A percentile compares a stretch with the other conserved stretches of the same genome.
phyloP scores from a whole-genome alignment of 2,797 vertebrate genomes.

The Champsocephalus esox region DNA sequence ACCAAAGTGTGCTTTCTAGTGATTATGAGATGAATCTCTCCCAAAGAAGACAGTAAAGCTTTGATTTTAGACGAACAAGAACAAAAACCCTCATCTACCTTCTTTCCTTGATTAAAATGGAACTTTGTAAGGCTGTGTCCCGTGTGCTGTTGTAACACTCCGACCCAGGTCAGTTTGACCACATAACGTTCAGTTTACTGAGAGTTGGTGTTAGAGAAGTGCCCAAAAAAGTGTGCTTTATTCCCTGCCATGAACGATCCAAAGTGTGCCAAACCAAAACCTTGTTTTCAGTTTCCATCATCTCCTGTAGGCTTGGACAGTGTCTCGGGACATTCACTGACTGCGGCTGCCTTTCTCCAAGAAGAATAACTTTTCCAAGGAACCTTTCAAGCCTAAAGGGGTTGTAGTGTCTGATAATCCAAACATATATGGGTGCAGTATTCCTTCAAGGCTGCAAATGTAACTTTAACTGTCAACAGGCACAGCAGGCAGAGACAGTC shows the following conservation, averaged over 20 bases:
- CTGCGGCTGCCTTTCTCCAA: neutral
- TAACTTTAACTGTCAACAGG: constrained; percentile 10
- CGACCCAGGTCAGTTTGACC: constrained; percentile 32
- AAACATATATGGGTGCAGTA: constrained; percentile 23
- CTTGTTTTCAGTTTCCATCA: constrained; percentile 1
- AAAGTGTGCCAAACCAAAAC: neutral
- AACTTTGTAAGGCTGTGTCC: constrained; percentile 23
- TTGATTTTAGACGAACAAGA: constrained; percentile 61
- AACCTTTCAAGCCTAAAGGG: constrained; percentile 14
- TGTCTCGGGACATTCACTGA: neutral
- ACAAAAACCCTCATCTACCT: constrained; percentile 44
- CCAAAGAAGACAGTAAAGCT: constrained; percentile 35
- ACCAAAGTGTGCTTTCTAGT: constrained; percentile 54
- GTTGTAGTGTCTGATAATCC: constrained; percentile 14
- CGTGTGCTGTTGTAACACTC: constrained; percentile 16
- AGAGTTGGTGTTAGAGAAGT: constrained; percentile 1
- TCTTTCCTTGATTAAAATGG: constrained; percentile 45
- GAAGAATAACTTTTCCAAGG: constrained; percentile 9
- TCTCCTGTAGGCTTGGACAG: neutral
- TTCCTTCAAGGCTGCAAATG: constrained; percentile 17
- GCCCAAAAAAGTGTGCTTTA: neutral
- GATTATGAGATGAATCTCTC: constrained; percentile 41
- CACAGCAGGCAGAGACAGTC: constrained; percentile 17
- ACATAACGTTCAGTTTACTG: constrained; percentile 2
- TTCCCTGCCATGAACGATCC: neutral